Percentiles rank a stretch among this genome's conserved stretches.
Evolutionary conservation across 2,113 vertebrate species (phyloP).

Genomic region (Perognathus longimembris): DNA sequence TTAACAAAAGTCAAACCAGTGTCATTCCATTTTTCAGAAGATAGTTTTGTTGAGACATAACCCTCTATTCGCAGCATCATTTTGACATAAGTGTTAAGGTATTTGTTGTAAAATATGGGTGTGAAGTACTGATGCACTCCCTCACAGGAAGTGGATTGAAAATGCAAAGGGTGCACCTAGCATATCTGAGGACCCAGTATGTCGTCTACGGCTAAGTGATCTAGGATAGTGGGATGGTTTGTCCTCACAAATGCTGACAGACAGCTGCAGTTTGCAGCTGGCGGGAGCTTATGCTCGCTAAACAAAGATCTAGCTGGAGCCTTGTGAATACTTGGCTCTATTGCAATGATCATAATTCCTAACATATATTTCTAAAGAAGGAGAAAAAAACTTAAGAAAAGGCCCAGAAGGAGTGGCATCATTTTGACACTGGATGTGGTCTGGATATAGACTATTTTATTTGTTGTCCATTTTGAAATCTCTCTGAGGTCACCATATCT

Average conservation of each 20-base stretch:
- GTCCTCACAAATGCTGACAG: conserved; percentile 80
- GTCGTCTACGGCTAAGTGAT: conserved; percentile 57
- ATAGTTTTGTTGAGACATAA: conserved; percentile 60
- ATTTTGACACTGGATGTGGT: conserved; percentile 34
- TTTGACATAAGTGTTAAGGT: conserved; percentile 65
- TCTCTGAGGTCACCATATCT: not conserved
- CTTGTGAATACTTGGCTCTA: conserved; percentile 73
- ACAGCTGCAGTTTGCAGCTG: conserved; percentile 82
- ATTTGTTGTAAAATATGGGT: conserved; percentile 56
- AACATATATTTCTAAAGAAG: conserved; percentile 75
- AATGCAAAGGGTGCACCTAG: conserved; percentile 46
- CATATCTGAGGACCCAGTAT: conserved; percentile 61
- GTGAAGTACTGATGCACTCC: conserved; percentile 2
- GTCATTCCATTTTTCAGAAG: conserved; percentile 53
- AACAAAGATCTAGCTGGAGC: conserved; percentile 79
- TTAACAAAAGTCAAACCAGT: conserved; percentile 51
- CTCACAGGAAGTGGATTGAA: conserved; percentile 64
- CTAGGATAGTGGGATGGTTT: conserved; percentile 62
- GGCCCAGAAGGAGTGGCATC: conserved; percentile 23
- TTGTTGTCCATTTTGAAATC: conserved; percentile 32
- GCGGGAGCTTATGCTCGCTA: conserved; percentile 72
- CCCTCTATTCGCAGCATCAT: conserved; percentile 39
- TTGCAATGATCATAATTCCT: conserved; percentile 74
- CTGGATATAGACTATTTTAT: not conserved
- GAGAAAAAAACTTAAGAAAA: conserved; percentile 57